phyloP scores from a whole-genome alignment of 2,797 vertebrate genomes.

The Peromyscus eremicus region DNA sequence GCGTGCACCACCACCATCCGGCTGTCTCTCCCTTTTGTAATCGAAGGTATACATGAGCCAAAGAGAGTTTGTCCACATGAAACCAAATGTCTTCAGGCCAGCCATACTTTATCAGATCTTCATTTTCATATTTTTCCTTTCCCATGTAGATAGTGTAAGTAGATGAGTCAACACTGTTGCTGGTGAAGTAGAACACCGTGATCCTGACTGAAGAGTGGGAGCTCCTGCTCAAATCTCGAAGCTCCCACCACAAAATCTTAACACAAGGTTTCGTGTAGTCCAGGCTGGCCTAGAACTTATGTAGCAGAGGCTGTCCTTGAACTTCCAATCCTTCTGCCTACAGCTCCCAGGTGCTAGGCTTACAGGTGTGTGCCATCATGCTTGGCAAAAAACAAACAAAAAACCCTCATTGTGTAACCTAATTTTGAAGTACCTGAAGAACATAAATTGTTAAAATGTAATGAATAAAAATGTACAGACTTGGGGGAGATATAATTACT shows the following conservation, averaged over 20 bases:
- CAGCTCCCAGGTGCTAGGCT: not conserved
- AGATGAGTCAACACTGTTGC: slow-evolving; percentile 90
- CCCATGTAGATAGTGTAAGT: slow-evolving; percentile 97
- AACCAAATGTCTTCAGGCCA: slow-evolving; percentile 99
- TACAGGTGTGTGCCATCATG: not conserved
- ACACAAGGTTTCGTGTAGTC: not conserved
- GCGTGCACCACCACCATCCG: too few relatives aligned
- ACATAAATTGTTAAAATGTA: not conserved
- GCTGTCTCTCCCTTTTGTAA: slow-evolving; percentile 90
- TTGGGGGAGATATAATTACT: not conserved
- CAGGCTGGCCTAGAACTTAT: not conserved
- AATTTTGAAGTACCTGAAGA: slow-evolving; percentile 12
- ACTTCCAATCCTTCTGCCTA: too few relatives aligned
- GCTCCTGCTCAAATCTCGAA: not conserved
- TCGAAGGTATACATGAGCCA: slow-evolving; percentile 96
- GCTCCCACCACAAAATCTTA: not conserved
- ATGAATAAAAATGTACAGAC: not conserved
- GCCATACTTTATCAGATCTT: slow-evolving; percentile 97
- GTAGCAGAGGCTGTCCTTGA: not conserved
- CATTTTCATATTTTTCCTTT: slow-evolving; percentile 99
- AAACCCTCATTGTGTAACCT: not conserved
- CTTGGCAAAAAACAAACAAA: too few relatives aligned
- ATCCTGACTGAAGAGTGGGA: not conserved
- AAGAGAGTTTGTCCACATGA: slow-evolving; percentile 98
- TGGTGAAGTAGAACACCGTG: slow-evolving; percentile 98